Conservation (phyloP, 1,140 invertebrate species). For the Sminthurinus signatus region DNA sequence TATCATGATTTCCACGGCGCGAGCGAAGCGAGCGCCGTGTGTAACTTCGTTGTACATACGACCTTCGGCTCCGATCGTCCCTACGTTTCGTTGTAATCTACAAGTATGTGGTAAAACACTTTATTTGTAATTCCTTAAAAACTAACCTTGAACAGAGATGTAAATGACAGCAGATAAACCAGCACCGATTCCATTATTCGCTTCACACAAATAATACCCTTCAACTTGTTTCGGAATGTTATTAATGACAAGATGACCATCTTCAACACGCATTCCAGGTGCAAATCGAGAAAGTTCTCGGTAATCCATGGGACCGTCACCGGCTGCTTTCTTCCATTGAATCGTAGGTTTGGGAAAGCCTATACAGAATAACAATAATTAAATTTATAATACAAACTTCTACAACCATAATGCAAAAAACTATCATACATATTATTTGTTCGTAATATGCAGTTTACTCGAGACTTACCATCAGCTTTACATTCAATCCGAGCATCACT, state of each 20-base stretch:
- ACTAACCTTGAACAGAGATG: constrained; percentile 81
- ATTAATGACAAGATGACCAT: constrained; percentile 78
- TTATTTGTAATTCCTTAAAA: constrained; percentile 7
- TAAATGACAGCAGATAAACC: constrained; percentile 86
- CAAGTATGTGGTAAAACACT: too few species aligned
- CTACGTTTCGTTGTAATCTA: too few species aligned
- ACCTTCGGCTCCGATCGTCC: too few species aligned
- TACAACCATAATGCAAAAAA: too few species aligned
- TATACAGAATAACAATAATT: too few species aligned
- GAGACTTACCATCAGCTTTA: constrained; percentile 77
- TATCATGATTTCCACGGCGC: too few species aligned
- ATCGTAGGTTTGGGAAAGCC: too few species aligned
- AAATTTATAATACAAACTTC: too few species aligned
- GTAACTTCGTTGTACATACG: too few species aligned
- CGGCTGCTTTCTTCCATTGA: constrained; percentile 95
- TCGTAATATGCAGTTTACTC: too few species aligned
- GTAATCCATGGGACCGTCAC: constrained; percentile 82
- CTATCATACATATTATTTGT: too few species aligned
- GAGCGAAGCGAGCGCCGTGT: too few species aligned
- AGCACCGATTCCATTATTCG: constrained; percentile 90
- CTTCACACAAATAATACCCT: constrained; percentile 79
- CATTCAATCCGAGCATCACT: constrained; percentile 83
- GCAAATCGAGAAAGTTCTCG: constrained; percentile 83
- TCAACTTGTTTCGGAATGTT: constrained; percentile 88
- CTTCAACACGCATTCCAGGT: constrained; percentile 80